Base-by-base conservation (phyloP, 2,113 vertebrate species). In the Pycnonotus jocosus region DNA sequence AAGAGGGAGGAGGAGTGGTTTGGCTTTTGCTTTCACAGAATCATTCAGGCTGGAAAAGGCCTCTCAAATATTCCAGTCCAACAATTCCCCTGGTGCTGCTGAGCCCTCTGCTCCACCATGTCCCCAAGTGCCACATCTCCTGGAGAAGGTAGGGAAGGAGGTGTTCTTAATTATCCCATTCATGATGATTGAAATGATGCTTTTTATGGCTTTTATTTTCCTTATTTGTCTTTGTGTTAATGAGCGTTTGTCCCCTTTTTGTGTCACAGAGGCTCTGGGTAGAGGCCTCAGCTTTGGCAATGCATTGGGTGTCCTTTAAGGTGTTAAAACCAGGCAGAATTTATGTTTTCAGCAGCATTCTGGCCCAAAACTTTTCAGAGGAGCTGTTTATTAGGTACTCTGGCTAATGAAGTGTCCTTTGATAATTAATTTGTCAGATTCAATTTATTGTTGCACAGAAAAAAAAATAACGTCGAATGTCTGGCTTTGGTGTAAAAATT, bases 111-210 rank as follows among this genome's bases (percentile, higher is more conserved):
- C 28, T 18, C 10, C 15, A 2, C 33, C 3, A 0, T 0, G 10
- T 37, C 37, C 44, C 10, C 37, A 23, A 3, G 31, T 13, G 53
- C 38, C 47, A 47, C 61, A 11, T 5, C 54, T 42, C 48, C 15
- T 61, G 48, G 17, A 80, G 15, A 21, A 47, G 10, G 20, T 0
- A 25, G 18, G 5, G 1, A 28, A 30, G 18, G 30, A 68, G 23
- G 0, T 25, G 19, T 7, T 20, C 9, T 33, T 28, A 3, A 1
- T 2, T 1, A 1, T 0, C 2, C 1, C 2, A 1, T 5, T 86
- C 2, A 0, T 1, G 0, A 5, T 50, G n/a, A 22, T 18, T 15
- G 10, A 76, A 56, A 68, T 53, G 68, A 73, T 6, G 0, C 0
- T 37, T 81, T 88, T 50, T 7, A 30, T 4, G 4, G 2, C 0